phyloP scores from a whole-genome alignment of 2,113 vertebrate genomes.

The Delphinus delphis region DNA sequence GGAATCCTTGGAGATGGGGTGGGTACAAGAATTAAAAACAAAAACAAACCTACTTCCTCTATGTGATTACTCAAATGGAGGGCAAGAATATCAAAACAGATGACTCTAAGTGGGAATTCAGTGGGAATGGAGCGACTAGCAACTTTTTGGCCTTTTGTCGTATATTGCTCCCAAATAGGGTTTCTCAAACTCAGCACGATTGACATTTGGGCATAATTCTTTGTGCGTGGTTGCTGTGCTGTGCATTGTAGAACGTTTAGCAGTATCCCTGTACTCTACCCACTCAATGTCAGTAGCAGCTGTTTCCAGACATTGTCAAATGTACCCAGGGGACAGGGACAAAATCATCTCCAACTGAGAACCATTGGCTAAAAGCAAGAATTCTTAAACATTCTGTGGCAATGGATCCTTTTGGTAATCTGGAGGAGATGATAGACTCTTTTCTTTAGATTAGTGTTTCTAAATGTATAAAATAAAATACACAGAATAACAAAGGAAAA shows the following conservation, averaged over 20 bases:
- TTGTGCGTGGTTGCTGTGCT: not conserved
- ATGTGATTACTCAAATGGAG: not conserved
- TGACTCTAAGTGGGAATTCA: not conserved
- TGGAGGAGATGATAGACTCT: not conserved
- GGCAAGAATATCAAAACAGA: not conserved
- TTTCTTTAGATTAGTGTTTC: constrained; percentile 1
- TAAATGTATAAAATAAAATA: not conserved
- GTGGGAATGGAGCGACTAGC: not conserved
- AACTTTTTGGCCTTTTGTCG: not conserved
- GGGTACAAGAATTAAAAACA: not conserved
- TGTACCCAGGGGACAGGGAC: not conserved
- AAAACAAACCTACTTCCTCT: not conserved
- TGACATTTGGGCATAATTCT: not conserved
- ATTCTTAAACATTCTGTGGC: not conserved
- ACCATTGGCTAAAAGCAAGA: not conserved
- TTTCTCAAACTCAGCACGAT: not conserved
- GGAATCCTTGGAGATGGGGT: not conserved
- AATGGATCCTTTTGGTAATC: not conserved
- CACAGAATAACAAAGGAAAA: not conserved
- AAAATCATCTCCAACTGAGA: not conserved
- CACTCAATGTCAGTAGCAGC: not conserved
- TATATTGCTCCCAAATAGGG: not conserved
- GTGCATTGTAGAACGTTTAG: not conserved
- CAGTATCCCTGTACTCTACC: not conserved
- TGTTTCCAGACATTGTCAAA: not conserved